These are phyloP conservation scores for Poeciliopsis presidionis DNA, from an alignment of 2,797 vertebrate genomes.

Conservation along the genomic window DNA sequence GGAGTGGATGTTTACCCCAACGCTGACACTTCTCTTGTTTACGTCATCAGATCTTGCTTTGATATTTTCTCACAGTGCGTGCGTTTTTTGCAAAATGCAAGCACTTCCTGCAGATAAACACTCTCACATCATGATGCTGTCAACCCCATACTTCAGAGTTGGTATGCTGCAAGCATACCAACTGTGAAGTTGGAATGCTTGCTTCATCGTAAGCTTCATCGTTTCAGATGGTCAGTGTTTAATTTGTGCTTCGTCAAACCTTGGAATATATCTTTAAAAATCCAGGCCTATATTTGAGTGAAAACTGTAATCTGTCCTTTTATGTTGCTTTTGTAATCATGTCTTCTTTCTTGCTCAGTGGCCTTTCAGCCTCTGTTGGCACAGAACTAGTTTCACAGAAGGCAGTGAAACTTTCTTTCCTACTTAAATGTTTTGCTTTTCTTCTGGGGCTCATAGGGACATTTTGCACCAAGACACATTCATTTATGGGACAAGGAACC, in stretches of 20 bases:
- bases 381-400: background rate
- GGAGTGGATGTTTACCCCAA: background rate
- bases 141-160: background rate
- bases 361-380: background rate
- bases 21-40: background rate
- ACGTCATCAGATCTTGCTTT: background rate
- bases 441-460: background rate
- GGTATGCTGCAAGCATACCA: background rate
- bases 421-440: background rate
- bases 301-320: background rate
- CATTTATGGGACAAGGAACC: background rate
- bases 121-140: background rate
- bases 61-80: background rate
- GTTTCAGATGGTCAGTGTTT: background rate
- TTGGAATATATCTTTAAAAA: background rate
- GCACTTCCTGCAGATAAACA: background rate
- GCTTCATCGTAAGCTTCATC: no score
- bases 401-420: background rate
- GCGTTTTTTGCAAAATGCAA: background rate
- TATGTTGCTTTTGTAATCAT: background rate
- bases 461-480: background rate
- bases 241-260: background rate
- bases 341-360: background rate
- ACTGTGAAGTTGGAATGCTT: no score
- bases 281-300: background rate